Base-by-base conservation (phyloP, 2,797 vertebrate genomes). In the Clangula hyemalis region DNA sequence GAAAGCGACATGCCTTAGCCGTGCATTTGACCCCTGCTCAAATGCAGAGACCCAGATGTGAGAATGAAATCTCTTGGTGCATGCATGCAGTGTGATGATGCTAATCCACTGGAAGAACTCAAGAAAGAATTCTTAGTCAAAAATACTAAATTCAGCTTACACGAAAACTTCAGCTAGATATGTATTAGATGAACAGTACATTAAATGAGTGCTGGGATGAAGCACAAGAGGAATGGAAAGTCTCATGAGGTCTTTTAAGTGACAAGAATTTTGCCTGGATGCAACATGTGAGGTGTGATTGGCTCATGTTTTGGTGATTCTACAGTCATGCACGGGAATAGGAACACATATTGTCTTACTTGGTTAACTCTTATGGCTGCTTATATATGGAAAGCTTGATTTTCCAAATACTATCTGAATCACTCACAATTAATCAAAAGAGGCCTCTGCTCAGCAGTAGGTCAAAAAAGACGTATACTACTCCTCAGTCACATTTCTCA, bases 21-120 rank as follows among this genome's bases (percentile, higher is more conserved):
- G n/a, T 27, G 11, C 39, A 45, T 45, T 36, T 32, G n/a, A n/a
- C 11, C 10, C 20, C 14, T 7, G 49, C 14, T 58, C 25, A 73
- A 13, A 81, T 10, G 4, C 3, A 2, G 34, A 10, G 14, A 65
- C 1, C 21, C 30, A 64, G 10, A 20, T 43, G 5, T 76, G 81
- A 89, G 49, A 64, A 62, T 51, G 19, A 21, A 18, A 5, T 51
- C 15, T 57, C 22, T 64, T 21, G 27, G 24, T 41, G 10, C 4
- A 28, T 41, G 10, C 4, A 28, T 20, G 20, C 0, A 2, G 8
- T 20, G 68, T 41, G 20, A 24, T 30, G 9, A 43, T 57, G 12
- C 5, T 25, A 47, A 58, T 9, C 21, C 30, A 38, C 5, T 19
- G 17, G 21, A 30, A 79, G n/a, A 68, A 64, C 0, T 3, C 27